Evolutionary conservation across 2,797 vertebrate species (phyloP).

Genomic region (Nyctalus aviator): DNA sequence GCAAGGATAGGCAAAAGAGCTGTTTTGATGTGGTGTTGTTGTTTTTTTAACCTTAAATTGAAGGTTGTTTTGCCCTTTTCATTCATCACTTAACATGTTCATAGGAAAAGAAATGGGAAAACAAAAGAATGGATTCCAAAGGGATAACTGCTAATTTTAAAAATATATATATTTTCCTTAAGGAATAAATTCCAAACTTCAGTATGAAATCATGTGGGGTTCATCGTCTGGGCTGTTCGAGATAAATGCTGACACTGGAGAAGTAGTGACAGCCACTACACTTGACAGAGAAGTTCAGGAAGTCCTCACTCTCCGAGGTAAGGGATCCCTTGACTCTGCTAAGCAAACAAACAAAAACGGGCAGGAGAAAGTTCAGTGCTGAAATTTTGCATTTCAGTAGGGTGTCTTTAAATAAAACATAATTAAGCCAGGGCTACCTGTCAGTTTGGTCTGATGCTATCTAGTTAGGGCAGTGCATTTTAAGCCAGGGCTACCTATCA

Average conservation of each 20-base stretch:
- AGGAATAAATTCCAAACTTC: constrained; percentile 88
- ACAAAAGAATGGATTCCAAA: not conserved
- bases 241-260: constrained; percentile 91
- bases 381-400: not conserved
- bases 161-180: constrained; percentile 64
- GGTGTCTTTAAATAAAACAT: not conserved
- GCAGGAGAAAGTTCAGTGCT: not conserved
- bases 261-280: constrained; percentile 88
- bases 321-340: not conserved
- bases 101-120: not conserved
- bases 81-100: not conserved
- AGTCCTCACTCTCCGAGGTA: constrained; percentile 92
- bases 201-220: constrained; percentile 91
- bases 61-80: constrained; percentile 39
- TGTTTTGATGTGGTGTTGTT: not conserved
- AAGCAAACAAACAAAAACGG: not conserved
- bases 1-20: not conserved
- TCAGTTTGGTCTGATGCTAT: not conserved
- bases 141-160: not conserved
- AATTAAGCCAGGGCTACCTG: not conserved
- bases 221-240: constrained; percentile 91
- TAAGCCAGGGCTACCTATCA: accelerated
- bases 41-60: constrained; percentile 37
- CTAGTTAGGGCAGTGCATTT: not conserved
- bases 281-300: constrained; percentile 94